phyloP scores from a whole-genome alignment of 2,888 invertebrate genomes.

The Chymomyza procnemis region DNA sequence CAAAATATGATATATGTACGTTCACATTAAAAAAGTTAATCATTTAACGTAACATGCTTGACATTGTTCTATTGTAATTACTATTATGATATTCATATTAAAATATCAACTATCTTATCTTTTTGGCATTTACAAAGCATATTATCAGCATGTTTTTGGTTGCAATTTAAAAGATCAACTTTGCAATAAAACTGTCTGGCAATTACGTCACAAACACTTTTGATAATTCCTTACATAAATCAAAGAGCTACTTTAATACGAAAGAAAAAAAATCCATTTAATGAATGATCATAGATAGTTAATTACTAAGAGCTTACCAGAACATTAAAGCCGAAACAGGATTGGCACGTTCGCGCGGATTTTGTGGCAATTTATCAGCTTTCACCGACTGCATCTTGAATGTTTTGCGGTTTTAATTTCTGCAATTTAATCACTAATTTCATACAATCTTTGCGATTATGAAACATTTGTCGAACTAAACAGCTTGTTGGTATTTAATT shows the following conservation, averaged over 20 bases:
- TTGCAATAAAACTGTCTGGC: constrained; percentile 11
- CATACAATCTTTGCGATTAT: neutral
- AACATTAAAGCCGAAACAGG: constrained; percentile 83
- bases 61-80: constrained; percentile 23
- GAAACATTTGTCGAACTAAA: neutral
- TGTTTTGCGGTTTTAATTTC: neutral
- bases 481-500: neutral
- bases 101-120: constrained; percentile 43
- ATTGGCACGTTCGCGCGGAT: constrained; percentile 82
- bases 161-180: constrained; percentile 17
- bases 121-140: neutral
- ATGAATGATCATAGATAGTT: neutral
- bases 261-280: constrained; percentile 8
- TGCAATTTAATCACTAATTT: neutral
- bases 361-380: constrained; percentile 78
- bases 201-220: neutral
- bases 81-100: constrained; percentile 7
- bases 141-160: neutral
- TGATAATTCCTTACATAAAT: neutral
- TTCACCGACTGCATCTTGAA: constrained; percentile 67
- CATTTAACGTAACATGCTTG: no score
- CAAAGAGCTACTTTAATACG: neutral
- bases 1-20: no score
- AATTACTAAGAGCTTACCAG: constrained; percentile 76
- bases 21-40: no score